Percentiles rank a stretch among this genome's conserved stretches.
Evolutionary conservation across 2,797 vertebrate genomes (phyloP).

Genomic region (Ficedula albicollis): DNA sequence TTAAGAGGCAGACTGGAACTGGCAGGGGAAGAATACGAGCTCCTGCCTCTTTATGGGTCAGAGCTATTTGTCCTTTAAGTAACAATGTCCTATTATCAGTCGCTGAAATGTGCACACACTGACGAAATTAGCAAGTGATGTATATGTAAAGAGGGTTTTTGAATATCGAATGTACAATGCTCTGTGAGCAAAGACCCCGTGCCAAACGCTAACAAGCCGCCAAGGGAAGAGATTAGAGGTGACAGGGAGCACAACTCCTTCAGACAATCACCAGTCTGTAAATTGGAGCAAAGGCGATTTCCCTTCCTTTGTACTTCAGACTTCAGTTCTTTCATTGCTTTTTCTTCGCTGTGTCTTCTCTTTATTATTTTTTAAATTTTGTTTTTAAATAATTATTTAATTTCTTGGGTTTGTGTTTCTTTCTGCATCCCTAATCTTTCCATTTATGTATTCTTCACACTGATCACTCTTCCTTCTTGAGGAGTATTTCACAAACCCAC

Average conservation of each 20-base stretch:
- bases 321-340: slow-evolving; percentile 14
- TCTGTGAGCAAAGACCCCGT: slow-evolving; percentile 73
- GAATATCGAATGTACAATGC: slow-evolving; percentile 92
- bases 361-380: neutral
- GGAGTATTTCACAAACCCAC: neutral
- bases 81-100: slow-evolving; percentile 72
- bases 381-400: neutral
- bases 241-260: slow-evolving; percentile 71
- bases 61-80: slow-evolving; percentile 77
- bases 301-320: slow-evolving; percentile 58
- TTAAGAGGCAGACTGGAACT: slow-evolving; percentile 4
- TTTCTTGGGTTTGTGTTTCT: neutral
- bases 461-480: neutral
- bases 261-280: slow-evolving; percentile 80
- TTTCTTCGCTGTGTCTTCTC: neutral
- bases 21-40: neutral
- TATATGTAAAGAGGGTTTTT: slow-evolving; percentile 86
- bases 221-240: slow-evolving; percentile 93
- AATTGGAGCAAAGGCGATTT: slow-evolving; percentile 74
- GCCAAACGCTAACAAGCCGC: slow-evolving; percentile 94
- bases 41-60: slow-evolving; percentile 15
- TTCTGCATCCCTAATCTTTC: neutral
- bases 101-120: slow-evolving; percentile 81
- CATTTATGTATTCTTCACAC: neutral
- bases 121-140: slow-evolving; percentile 90